Percentiles rank a stretch among this genome's conserved stretches.
These are phyloP conservation scores for Caenorhabditis doughertyi DNA, from an alignment of 2,888 invertebrate species.

Conservation along the genomic window DNA sequence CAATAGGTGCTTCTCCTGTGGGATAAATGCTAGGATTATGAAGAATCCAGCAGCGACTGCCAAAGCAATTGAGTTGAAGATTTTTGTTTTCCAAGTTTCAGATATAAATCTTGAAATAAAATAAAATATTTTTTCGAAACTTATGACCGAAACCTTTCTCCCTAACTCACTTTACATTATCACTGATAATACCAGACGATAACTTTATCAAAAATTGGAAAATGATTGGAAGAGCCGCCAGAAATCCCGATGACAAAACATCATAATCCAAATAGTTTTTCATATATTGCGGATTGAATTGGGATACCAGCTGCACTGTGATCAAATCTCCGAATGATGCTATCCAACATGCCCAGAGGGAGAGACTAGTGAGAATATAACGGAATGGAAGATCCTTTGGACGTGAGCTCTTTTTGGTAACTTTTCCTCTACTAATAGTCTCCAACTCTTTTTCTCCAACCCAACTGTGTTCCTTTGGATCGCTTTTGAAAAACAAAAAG, in stretches of 20 bases:
- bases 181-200: constrained; percentile 60
- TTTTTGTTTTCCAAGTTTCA: constrained; percentile 63
- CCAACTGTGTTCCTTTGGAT: constrained; percentile 62
- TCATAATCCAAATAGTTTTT: constrained; percentile 70
- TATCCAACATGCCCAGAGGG: constrained; percentile 70
- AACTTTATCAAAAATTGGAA: constrained; percentile 68
- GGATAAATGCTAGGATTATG: constrained; percentile 66
- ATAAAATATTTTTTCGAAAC: neutral
- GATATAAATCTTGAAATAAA: constrained; percentile 49
- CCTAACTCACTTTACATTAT: constrained; percentile 54
- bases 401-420: constrained; percentile 26
- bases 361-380: constrained; percentile 61
- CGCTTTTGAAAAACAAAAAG: constrained; percentile 56
- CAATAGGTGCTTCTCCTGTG: constrained; percentile 56
- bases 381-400: constrained; percentile 63
- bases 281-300: constrained; percentile 73
- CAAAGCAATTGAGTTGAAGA: constrained; percentile 66
- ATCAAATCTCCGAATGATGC: constrained; percentile 70
- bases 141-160: too few relatives aligned
- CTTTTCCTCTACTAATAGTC: constrained; percentile 48
- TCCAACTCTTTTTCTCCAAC: constrained; percentile 60
- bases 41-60: constrained; percentile 64
- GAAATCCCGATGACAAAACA: constrained; percentile 67
- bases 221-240: constrained; percentile 69
- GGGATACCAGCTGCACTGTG: constrained; percentile 67